A percentile compares a stretch with the other conserved stretches of the same genome.
Conservation (phyloP, 2,797 vertebrate genomes). For the Caiman crocodilus region DNA sequence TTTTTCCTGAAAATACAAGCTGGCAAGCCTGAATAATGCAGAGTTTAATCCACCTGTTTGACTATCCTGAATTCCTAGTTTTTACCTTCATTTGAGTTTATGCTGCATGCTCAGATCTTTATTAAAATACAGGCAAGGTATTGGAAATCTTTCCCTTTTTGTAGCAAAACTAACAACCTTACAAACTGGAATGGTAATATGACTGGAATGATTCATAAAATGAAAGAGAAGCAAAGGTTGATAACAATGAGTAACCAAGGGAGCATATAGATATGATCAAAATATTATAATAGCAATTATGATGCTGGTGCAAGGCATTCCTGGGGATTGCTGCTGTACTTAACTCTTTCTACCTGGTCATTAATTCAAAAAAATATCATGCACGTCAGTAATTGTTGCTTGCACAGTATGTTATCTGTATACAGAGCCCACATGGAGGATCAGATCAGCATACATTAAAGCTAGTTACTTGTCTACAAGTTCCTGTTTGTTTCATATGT, state of each 20-base stretch:
- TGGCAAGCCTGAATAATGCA: conserved; percentile 60
- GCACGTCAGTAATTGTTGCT: too few species aligned
- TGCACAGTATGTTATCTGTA: too few species aligned
- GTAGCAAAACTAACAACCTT: conserved; percentile 53
- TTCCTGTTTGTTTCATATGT: too few species aligned
- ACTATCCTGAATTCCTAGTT: not conserved
- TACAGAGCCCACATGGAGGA: too few species aligned
- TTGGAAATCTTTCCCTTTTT: conserved; percentile 49
- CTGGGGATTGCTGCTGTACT: not conserved
- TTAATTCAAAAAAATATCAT: too few species aligned
- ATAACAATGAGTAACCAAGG: conserved; percentile 59
- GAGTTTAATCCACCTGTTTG: conserved; percentile 47
- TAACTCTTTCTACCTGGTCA: too few species aligned
- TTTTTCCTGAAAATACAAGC: conserved; percentile 46
- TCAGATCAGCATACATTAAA: too few species aligned
- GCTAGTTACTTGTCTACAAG: too few species aligned
- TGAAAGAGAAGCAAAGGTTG: conserved; percentile 64
- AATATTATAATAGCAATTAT: conserved; percentile 68
- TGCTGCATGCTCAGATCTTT: not conserved
- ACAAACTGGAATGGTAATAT: conserved; percentile 64
- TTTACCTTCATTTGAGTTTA: too few species aligned
- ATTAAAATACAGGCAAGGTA: conserved; percentile 55
- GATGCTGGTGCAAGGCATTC: conserved; percentile 63
- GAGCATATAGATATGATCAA: conserved; percentile 65
- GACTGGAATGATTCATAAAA: conserved; percentile 65